Evolutionary conservation across 2,888 invertebrate genomes (phyloP).

Genomic region (Leucophenga montana): DNA sequence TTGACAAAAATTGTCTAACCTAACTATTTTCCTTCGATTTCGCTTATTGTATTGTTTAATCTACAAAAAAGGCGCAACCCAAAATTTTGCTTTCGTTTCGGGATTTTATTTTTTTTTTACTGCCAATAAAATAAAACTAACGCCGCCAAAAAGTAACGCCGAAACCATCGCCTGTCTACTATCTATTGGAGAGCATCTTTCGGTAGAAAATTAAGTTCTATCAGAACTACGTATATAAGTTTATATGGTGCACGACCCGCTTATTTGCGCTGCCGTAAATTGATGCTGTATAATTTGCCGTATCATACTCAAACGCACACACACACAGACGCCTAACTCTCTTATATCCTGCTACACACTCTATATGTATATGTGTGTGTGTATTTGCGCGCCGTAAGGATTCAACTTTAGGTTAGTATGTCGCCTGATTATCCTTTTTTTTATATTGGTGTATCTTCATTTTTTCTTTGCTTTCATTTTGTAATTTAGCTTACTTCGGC

Average conservation of each 20-base stretch:
- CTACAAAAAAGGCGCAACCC: conserved; percentile 61
- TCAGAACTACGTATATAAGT: too few species aligned
- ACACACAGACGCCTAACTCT: too few species aligned
- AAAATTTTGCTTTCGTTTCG: conserved; percentile 6
- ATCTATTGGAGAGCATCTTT: too few species aligned
- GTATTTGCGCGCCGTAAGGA: conserved; percentile 55
- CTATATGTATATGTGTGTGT: conserved; percentile 2
- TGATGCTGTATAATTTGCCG: too few species aligned
- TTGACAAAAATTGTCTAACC: conserved; percentile 29
- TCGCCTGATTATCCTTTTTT: conserved; percentile 27
- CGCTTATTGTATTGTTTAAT: conserved; percentile 60
- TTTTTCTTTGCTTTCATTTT: conserved; percentile 40
- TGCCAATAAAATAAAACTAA: conserved; percentile 26
- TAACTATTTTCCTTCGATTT: conserved; percentile 27
- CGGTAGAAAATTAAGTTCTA: too few species aligned
- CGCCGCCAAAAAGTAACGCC: not conserved
- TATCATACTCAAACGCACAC: too few species aligned
- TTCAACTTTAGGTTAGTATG: conserved; percentile 64
- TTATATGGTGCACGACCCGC: too few species aligned
- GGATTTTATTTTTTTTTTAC: too few species aligned
- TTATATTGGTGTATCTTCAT: not conserved
- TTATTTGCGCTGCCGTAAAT: too few species aligned
- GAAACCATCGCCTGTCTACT: too few species aligned
- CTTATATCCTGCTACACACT: not conserved
- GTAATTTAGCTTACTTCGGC: not conserved